These are phyloP conservation scores for Drosophila yakuba DNA, from an alignment of 1,140 invertebrate species.

Conservation along the genomic window DNA sequence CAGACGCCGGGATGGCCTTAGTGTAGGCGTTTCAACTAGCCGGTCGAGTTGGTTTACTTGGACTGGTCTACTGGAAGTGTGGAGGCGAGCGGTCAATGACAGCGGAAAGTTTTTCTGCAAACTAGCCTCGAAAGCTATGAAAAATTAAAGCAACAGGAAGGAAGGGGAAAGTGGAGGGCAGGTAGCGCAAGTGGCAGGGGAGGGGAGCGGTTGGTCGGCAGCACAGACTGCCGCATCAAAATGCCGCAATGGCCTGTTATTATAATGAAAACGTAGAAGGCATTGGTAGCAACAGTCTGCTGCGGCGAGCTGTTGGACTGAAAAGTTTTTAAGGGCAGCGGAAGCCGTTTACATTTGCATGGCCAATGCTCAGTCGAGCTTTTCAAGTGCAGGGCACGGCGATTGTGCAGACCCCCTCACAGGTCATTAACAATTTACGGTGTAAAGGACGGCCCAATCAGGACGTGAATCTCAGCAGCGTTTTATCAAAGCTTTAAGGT, in stretches of 20 bases:
- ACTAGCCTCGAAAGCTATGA: slow-evolving; percentile 74
- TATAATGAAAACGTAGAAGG: slow-evolving; percentile 73
- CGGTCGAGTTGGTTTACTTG: slow-evolving; percentile 14
- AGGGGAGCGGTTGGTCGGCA: neutral
- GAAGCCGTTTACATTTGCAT: slow-evolving; percentile 58
- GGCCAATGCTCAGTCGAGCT: slow-evolving; percentile 42
- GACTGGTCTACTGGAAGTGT: slow-evolving; percentile 49
- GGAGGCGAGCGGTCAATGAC: slow-evolving; percentile 70
- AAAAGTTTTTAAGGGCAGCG: slow-evolving; percentile 21
- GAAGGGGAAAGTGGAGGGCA: slow-evolving; percentile 2
- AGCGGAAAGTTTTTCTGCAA: slow-evolving; percentile 72
- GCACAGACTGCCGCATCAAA: slow-evolving; percentile 61
- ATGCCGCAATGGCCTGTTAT: slow-evolving; percentile 76
- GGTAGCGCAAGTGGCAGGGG: neutral
- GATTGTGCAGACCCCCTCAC: slow-evolving; percentile 6
- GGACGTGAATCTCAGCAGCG: neutral
- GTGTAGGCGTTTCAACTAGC: slow-evolving; percentile 34
- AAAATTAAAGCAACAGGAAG: slow-evolving; percentile 76
- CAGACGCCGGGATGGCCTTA: slow-evolving; percentile 26
- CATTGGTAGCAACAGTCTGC: slow-evolving; percentile 33
- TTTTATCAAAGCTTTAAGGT: slow-evolving; percentile 53
- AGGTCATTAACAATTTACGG: slow-evolving; percentile 46
- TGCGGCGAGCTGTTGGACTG: slow-evolving; percentile 6
- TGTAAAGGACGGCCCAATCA: slow-evolving; percentile 27
- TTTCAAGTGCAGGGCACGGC: slow-evolving; percentile 49